These are phyloP conservation scores for Amphipyra berbera DNA, from an alignment of 2,888 invertebrate genomes.

Conservation along the genomic window DNA sequence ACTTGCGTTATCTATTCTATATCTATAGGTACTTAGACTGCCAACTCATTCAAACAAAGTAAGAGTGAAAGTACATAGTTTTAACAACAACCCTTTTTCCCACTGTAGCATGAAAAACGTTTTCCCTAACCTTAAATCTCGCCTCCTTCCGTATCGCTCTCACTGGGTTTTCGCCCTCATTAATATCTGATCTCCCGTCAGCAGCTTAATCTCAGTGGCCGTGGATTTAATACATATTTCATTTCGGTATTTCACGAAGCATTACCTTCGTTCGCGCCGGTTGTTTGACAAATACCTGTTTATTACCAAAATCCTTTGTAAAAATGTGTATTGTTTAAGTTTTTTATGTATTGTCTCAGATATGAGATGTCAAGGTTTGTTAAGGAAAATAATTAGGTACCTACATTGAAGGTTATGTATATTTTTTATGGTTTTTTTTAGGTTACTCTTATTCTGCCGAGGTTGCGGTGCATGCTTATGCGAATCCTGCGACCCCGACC, in stretches of 20 bases:
- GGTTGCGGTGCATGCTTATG: too few species aligned
- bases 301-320: slow-evolving; percentile 68
- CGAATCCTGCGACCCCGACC: too few species aligned
- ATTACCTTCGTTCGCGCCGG: slow-evolving; percentile 70
- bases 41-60: too few species aligned
- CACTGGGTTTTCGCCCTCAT: slow-evolving; percentile 58
- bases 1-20: too few species aligned
- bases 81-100: too few species aligned
- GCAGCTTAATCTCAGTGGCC: slow-evolving; percentile 80
- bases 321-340: slow-evolving; percentile 58
- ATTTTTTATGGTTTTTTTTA: background rate
- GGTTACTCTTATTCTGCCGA: background rate
- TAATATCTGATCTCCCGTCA: slow-evolving; percentile 80
- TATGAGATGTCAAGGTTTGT: slow-evolving; percentile 29
- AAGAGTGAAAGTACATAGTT: too few species aligned
- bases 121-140: slow-evolving; percentile 13
- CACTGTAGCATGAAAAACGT: background rate
- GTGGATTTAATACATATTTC: slow-evolving; percentile 88
- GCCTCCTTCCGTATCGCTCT: slow-evolving; percentile 44
- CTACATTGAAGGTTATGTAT: background rate
- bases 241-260: slow-evolving; percentile 85
- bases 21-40: too few species aligned
- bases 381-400: background rate
- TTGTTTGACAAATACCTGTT: slow-evolving; percentile 83
- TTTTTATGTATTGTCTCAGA: slow-evolving; percentile 41